These are phyloP conservation scores for Watsonalla cultraria DNA, from an alignment of 2,888 invertebrate genomes.

Conservation along the genomic window DNA sequence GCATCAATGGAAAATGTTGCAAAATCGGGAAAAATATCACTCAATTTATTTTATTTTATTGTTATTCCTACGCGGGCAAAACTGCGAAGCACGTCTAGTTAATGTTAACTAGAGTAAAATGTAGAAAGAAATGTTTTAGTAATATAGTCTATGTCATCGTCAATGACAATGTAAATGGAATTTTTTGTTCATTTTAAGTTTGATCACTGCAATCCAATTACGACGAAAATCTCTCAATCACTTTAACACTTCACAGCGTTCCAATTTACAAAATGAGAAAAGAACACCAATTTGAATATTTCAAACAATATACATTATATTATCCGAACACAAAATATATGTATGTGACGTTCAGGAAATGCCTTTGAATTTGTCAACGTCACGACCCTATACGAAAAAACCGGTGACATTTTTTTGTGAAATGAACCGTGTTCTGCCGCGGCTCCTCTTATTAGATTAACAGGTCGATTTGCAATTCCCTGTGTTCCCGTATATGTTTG, in stretches of 20 bases:
- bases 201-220: neutral
- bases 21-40: no score
- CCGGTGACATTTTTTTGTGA: slow-evolving; percentile 69
- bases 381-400: slow-evolving; percentile 45
- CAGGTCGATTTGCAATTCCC: slow-evolving; percentile 77
- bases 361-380: slow-evolving; percentile 75
- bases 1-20: no score
- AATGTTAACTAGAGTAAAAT: no score
- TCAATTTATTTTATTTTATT: no score
- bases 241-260: neutral
- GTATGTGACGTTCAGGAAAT: slow-evolving; percentile 61
- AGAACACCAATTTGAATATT: no score
- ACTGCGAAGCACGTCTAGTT: no score
- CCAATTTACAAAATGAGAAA: slow-evolving; percentile 17
- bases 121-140: no score
- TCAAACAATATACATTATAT: slow-evolving; percentile 59
- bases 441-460: slow-evolving; percentile 75
- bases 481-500: slow-evolving; percentile 71
- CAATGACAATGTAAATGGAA: no score
- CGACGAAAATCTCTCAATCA: no score
- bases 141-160: neutral
- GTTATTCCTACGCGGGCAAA: no score
- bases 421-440: slow-evolving; percentile 68
- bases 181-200: neutral
- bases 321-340: slow-evolving; percentile 62